Percentiles rank a stretch among this genome's conserved stretches.
phyloP scores from a whole-genome alignment of 2,113 vertebrate species.

The Progne subis region DNA sequence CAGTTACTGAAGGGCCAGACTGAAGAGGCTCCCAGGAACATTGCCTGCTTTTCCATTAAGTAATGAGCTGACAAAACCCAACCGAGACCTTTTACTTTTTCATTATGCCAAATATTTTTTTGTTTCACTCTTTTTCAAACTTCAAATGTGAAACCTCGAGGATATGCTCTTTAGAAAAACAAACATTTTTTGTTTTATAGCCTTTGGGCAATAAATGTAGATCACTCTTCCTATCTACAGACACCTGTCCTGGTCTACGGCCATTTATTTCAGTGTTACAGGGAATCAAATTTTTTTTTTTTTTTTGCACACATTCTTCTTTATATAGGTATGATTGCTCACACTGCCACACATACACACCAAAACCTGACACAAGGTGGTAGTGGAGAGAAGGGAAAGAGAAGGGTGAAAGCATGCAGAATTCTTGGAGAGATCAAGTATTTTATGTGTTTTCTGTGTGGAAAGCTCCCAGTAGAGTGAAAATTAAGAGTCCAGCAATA shows the following conservation, averaged over 20 bases:
- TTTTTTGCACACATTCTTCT: not conserved
- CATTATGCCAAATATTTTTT: not conserved
- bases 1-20: not conserved
- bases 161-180: not conserved
- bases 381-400: constrained; percentile 29
- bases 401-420: not conserved
- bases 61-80: not conserved
- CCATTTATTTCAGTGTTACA: not conserved
- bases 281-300: not conserved
- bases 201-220: not conserved
- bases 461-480: not conserved
- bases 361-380: constrained; percentile 43
- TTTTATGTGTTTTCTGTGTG: not conserved
- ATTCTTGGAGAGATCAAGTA: not conserved
- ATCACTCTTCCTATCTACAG: not conserved
- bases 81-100: not conserved
- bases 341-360: not conserved
- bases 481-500: not conserved
- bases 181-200: not conserved
- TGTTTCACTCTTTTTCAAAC: not conserved
- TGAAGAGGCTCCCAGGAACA: not conserved
- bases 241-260: not conserved
- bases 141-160: accelerated
- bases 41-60: not conserved
- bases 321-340: not conserved